Evolutionary conservation across 2,113 vertebrate genomes (phyloP).

Genomic region (Hippocampus zosterae): DNA sequence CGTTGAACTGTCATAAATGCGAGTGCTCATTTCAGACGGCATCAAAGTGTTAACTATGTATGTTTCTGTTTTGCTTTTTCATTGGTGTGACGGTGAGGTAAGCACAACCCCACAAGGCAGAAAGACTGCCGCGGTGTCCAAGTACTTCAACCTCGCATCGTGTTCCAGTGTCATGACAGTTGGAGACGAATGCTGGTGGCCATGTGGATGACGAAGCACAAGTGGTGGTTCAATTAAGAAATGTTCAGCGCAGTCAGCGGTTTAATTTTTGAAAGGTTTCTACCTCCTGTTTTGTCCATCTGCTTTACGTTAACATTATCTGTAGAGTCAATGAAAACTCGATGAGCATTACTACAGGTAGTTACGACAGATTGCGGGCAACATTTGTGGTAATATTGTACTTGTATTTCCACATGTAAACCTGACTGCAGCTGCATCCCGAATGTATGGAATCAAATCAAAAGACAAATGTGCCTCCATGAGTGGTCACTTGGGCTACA

Average conservation of each 20-base stretch:
- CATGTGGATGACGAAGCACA: background rate
- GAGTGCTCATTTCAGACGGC: background rate
- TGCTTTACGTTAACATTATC: background rate
- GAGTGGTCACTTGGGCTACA: slow-evolving; percentile 18
- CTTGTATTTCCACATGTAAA: background rate
- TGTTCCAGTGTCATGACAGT: background rate
- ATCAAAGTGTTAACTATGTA: background rate
- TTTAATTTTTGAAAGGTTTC: background rate
- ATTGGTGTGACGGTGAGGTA: background rate
- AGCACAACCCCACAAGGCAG: background rate
- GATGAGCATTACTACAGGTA: background rate
- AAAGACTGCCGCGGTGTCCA: background rate
- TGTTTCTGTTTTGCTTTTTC: background rate
- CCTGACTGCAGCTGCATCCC: background rate
- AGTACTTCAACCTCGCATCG: background rate
- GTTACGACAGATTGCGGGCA: background rate
- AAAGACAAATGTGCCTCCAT: background rate
- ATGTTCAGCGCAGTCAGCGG: background rate
- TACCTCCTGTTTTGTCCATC: background rate
- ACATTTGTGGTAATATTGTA: background rate
- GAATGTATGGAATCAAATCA: background rate
- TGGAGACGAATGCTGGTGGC: background rate
- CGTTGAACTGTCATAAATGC: background rate
- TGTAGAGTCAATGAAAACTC: background rate
- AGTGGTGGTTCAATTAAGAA: background rate